These are phyloP conservation scores for Leptopilina drosophilae DNA, from an alignment of 2,888 invertebrate genomes.

Conservation along the genomic window DNA sequence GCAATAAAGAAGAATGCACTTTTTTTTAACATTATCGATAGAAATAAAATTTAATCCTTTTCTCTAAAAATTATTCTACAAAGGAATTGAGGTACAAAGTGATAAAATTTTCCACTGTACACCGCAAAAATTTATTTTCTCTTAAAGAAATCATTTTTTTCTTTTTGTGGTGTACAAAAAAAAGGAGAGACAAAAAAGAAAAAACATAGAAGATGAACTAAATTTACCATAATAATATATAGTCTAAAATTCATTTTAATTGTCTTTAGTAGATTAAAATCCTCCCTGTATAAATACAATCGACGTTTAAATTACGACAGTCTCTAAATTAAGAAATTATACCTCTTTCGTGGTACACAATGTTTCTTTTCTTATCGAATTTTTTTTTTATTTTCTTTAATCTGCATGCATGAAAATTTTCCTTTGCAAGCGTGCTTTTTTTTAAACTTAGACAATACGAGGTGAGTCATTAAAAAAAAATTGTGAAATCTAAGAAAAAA, in stretches of 20 bases:
- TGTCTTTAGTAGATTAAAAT: conserved; percentile 30
- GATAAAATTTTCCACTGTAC: conserved; percentile 1
- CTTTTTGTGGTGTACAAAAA: conserved; percentile 22
- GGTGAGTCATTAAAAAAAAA: conserved; percentile 25
- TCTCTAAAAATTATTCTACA: conserved; percentile 50
- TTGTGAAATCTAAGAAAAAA: background rate
- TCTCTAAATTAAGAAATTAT: conserved; percentile 28
- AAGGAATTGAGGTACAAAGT: conserved; percentile 42
- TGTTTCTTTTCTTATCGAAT: background rate
- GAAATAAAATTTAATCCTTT: conserved; percentile 54
- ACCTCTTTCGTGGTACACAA: conserved; percentile 21
- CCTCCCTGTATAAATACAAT: conserved; percentile 33
- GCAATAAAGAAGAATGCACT: conserved; percentile 33
- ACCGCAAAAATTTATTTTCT: no score
- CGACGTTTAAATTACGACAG: conserved; percentile 9
- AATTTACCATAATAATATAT: background rate
- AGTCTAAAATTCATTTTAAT: background rate
- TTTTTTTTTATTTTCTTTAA: background rate
- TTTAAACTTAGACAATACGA: conserved; percentile 17
- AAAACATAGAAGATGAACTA: background rate
- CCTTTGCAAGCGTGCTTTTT: conserved; percentile 14
- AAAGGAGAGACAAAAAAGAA: background rate
- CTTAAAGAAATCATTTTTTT: conserved; percentile 12
- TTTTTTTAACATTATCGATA: conserved; percentile 15
- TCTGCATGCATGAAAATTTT: conserved; percentile 22